phyloP scores from a whole-genome alignment of 2,113 vertebrate genomes.

The Oryctolagus cuniculus region mOryCun1.1 NC_091432.1:210515501-210516000 shows the following conservation, averaged over 20 bases:
- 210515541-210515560: background rate
- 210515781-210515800: background rate
- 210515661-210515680: too few relatives aligned
- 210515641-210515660: too few relatives aligned
- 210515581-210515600: background rate
- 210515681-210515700: background rate
- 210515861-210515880: conserved; percentile 35
- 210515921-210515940: conserved; percentile 6
- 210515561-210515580: background rate
- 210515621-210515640: background rate
- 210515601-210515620: background rate
- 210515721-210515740: background rate
- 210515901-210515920: background rate
- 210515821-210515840: background rate
- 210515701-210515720: background rate
- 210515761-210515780: background rate
- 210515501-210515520: background rate
- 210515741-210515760: background rate
- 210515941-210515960: background rate
- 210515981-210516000: background rate
- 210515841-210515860: background rate
- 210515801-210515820: background rate
- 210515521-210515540: background rate
- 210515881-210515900: background rate
- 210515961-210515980: conserved; percentile 32